Evolutionary conservation across 2,113 vertebrate genomes (phyloP).

Genomic region (Gobius niger): DNA sequence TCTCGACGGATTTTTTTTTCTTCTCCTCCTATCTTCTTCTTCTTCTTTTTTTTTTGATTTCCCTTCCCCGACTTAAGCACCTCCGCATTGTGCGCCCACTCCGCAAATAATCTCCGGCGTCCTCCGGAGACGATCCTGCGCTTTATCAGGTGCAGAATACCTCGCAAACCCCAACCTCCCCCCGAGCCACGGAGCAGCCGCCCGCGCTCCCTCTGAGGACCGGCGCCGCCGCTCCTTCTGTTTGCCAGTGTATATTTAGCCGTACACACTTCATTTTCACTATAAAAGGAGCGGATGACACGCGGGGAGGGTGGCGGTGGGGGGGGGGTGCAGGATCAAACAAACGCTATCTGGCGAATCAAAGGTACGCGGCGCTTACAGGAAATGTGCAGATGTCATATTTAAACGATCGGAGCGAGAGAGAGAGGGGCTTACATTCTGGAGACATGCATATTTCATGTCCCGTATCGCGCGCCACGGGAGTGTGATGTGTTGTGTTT

Average conservation of each 20-base stretch:
- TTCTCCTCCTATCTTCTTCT: too few relatives aligned
- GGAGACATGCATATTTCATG: slow-evolving; percentile 7
- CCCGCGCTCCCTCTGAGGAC: slow-evolving; percentile 83
- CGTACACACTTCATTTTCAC: slow-evolving; percentile 73
- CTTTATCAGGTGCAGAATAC: slow-evolving; percentile 91
- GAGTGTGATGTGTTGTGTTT: not conserved
- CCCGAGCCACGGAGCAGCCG: not conserved
- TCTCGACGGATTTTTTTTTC: slow-evolving; percentile 57
- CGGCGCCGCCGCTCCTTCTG: slow-evolving; percentile 74
- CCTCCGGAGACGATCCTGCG: slow-evolving; percentile 61
- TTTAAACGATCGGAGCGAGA: not conserved
- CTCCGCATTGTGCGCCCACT: slow-evolving; percentile 73
- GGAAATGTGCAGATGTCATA: not conserved
- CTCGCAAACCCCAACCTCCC: slow-evolving; percentile 43
- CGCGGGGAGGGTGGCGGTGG: slow-evolving; percentile 11
- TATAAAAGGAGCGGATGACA: slow-evolving; percentile 57
- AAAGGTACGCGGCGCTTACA: not conserved
- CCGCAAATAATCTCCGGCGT: slow-evolving; percentile 61
- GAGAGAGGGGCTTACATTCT: not conserved
- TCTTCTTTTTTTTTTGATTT: too few relatives aligned
- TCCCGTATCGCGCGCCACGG: not conserved
- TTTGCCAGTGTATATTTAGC: slow-evolving; percentile 92
- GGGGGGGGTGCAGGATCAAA: not conserved
- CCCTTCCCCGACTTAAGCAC: slow-evolving; percentile 58
- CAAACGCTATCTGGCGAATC: not conserved